These are phyloP conservation scores for Rhodinocichla rosea DNA, from an alignment of 2,113 vertebrate genomes.

Conservation along the genomic window DNA sequence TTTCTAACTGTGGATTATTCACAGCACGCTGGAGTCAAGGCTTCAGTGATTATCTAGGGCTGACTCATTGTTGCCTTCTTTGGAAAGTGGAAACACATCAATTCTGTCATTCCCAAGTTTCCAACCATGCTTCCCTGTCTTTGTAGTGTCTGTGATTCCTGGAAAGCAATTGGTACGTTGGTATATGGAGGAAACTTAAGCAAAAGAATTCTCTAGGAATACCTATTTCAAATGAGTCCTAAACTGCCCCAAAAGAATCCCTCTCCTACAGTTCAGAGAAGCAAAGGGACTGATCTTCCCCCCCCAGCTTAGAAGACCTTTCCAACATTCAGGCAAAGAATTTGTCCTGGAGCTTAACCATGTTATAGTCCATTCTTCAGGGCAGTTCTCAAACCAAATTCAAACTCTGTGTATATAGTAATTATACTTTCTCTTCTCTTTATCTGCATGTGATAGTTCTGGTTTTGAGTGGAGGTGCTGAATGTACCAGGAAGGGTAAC, in stretches of 20 bases:
- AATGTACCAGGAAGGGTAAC: neutral
- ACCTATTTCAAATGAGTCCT: neutral
- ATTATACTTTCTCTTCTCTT: neutral
- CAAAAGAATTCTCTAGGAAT: neutral
- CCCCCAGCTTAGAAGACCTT: neutral
- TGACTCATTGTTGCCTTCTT: neutral
- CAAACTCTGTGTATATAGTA: neutral
- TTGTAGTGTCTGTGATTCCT: neutral
- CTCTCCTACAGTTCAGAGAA: neutral
- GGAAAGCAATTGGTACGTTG: neutral
- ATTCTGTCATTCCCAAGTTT: neutral
- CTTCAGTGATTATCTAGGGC: neutral
- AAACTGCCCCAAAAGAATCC: neutral
- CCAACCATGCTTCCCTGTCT: neutral
- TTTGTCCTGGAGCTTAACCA: neutral
- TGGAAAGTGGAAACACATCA: neutral
- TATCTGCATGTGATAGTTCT: neutral
- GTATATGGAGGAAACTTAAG: neutral
- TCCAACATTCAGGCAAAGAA: neutral
- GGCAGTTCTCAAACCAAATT: neutral
- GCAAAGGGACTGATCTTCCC: neutral
- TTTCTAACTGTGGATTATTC: conserved; percentile 3
- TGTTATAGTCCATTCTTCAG: neutral
- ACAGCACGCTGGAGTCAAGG: neutral
- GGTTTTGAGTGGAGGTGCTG: neutral